Evolutionary conservation across 30 jellyfish, hydroid and myxozoan species (phyloP).

Genomic region (Turritopsis rubra): DNA sequence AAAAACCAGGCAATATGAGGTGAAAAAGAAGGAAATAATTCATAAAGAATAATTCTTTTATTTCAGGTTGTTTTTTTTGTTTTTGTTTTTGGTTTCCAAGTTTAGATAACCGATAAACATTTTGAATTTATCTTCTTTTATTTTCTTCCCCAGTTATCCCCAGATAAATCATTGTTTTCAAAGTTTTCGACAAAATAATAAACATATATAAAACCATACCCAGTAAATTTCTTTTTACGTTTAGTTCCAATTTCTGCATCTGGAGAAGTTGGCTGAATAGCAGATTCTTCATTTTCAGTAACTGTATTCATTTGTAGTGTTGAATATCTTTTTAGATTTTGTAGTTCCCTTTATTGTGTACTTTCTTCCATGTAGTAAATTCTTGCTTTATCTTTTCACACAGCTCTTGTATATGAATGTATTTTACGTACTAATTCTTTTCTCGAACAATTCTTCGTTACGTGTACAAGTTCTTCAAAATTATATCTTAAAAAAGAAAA

Average conservation of each 20-base stretch:
- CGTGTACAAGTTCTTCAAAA: background rate
- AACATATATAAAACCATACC: background rate
- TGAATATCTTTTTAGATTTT: background rate
- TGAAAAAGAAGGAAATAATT: background rate
- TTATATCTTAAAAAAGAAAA: no score
- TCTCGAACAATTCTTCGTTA: no score
- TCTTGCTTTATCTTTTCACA: background rate
- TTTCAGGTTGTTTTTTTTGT: background rate
- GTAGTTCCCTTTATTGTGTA: background rate
- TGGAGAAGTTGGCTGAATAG: background rate
- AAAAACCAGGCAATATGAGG: background rate
- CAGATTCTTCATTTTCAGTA: background rate
- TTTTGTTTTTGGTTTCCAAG: background rate
- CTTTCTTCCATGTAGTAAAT: background rate
- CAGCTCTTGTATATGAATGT: background rate
- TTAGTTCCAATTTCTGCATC: background rate
- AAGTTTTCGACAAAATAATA: background rate
- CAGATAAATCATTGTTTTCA: background rate
- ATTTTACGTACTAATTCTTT: background rate
- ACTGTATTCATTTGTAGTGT: background rate
- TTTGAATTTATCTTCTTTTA: no score
- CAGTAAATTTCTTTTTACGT: conserved; percentile 6
- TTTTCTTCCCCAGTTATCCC: no score
- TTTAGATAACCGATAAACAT: no score
- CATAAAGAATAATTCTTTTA: background rate